A percentile compares a stretch with the other conserved stretches of the same genome.
phyloP scores from a whole-genome alignment of 2,113 vertebrate genomes.

The Calidris pygmaea region DNA sequence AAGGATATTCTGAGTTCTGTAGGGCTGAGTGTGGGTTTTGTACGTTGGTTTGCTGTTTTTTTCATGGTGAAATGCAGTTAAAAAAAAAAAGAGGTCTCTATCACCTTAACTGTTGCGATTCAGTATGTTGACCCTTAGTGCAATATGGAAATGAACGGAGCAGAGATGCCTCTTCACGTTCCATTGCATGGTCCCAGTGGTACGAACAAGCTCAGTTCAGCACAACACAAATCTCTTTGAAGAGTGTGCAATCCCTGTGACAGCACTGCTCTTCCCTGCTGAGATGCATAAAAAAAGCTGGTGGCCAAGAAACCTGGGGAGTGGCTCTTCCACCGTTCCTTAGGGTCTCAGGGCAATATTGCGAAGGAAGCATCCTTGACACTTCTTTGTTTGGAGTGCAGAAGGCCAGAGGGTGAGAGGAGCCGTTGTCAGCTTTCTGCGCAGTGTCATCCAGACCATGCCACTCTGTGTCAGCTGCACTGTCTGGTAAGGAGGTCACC shows the following conservation, averaged over 20 bases:
- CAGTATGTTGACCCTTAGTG: neutral
- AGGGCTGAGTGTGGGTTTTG: neutral
- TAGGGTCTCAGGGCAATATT: neutral
- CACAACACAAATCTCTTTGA: neutral
- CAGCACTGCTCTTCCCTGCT: neutral
- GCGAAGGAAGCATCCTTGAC: neutral
- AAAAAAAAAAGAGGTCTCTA: neutral
- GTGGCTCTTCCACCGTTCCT: neutral
- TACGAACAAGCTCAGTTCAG: neutral
- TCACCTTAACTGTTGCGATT: neutral
- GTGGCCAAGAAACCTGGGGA: neutral
- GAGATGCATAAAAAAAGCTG: neutral
- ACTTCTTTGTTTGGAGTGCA: fast-evolving
- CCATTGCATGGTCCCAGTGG: neutral
- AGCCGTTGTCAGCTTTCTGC: neutral
- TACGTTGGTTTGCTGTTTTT: too few species aligned
- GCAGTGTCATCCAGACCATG: neutral
- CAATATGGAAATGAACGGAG: neutral
- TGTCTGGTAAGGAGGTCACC: neutral
- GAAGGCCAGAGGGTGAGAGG: neutral
- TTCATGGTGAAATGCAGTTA: neutral
- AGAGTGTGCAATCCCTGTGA: neutral
- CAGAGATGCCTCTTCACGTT: neutral
- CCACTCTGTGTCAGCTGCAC: neutral
- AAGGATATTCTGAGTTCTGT: neutral